These are phyloP conservation scores for Pollachius pollachius DNA, from an alignment of 2,113 vertebrate species.

Conservation along the genomic window DNA sequence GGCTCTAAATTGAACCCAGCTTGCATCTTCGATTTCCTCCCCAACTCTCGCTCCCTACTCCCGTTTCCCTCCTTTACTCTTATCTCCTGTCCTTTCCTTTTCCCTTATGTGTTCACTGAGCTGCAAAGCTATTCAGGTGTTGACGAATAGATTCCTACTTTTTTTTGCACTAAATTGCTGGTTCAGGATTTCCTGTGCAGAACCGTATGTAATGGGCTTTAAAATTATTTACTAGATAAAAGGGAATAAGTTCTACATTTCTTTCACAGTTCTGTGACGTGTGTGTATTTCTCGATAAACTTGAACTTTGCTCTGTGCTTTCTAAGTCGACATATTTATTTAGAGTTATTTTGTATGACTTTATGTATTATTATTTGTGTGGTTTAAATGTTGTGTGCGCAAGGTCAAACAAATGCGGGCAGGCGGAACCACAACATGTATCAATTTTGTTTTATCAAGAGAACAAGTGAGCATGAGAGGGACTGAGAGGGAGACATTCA, in stretches of 20 bases:
- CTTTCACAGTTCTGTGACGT: slow-evolving; percentile 27
- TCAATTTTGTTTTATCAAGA: slow-evolving; percentile 57
- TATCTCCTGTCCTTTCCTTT: slow-evolving; percentile 60
- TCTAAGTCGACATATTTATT: no score
- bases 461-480: slow-evolving; percentile 37
- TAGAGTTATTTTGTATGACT: slow-evolving; percentile 10
- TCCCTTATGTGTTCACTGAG: slow-evolving; percentile 75
- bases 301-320: no score
- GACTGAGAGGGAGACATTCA: slow-evolving; percentile 37
- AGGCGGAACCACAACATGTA: slow-evolving; percentile 55
- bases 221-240: slow-evolving; percentile 75
- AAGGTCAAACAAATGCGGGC: slow-evolving; percentile 63
- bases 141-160: slow-evolving; percentile 71
- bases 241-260: slow-evolving; percentile 58
- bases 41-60: slow-evolving; percentile 54
- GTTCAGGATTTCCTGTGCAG: slow-evolving; percentile 67
- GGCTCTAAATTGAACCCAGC: slow-evolving; percentile 79
- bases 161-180: slow-evolving; percentile 63
- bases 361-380: slow-evolving; percentile 59
- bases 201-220: slow-evolving; percentile 71
- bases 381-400: slow-evolving; percentile 40
- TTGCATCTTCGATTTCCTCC: slow-evolving; percentile 74
- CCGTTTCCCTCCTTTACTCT: slow-evolving; percentile 54
- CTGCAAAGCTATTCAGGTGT: slow-evolving; percentile 75
- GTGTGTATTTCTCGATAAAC: slow-evolving; percentile 51